Percentiles rank a stretch among this genome's conserved stretches.
Evolutionary conservation across 2,888 invertebrate genomes (phyloP).

Genomic region (Polydrusus pterygomalis): DNA sequence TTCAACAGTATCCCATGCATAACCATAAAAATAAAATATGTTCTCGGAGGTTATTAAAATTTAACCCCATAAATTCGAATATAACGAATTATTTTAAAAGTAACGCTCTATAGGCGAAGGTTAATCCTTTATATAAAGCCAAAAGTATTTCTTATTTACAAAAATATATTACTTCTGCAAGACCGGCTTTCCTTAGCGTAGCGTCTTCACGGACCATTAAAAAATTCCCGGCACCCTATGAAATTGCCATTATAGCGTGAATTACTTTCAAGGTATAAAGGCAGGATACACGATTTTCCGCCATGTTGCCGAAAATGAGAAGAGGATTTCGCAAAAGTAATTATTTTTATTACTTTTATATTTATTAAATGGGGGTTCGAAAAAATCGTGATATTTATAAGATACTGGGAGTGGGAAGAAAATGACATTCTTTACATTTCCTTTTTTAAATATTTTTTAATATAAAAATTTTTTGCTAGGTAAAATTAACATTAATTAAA

Average conservation of each 20-base stretch:
- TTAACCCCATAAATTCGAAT: neutral
- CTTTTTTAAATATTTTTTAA: too few species aligned
- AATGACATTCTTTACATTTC: neutral
- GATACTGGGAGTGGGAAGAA: neutral
- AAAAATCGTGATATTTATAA: too few species aligned
- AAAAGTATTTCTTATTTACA: slow-evolving; percentile 49
- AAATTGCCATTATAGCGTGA: slow-evolving; percentile 50
- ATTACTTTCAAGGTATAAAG: slow-evolving; percentile 47
- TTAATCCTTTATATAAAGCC: slow-evolving; percentile 48
- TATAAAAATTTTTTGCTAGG: too few species aligned
- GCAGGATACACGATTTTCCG: slow-evolving; percentile 45
- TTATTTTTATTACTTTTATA: slow-evolving; percentile 25
- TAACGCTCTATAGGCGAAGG: slow-evolving; percentile 28
- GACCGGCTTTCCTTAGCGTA: slow-evolving; percentile 38
- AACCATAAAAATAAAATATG: slow-evolving; percentile 15
- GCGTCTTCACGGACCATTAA: slow-evolving; percentile 54
- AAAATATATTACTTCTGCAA: slow-evolving; percentile 51
- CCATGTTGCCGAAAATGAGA: slow-evolving; percentile 23
- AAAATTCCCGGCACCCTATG: slow-evolving; percentile 52
- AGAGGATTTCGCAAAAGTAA: slow-evolving; percentile 20
- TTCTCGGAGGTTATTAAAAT: slow-evolving; percentile 1
- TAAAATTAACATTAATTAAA: too few species aligned
- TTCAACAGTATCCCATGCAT: neutral
- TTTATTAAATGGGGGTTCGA: neutral
- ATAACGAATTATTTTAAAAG: slow-evolving; percentile 15